phyloP scores from a whole-genome alignment of 2,888 invertebrate genomes.

The Exocentrus adspersus region DNA sequence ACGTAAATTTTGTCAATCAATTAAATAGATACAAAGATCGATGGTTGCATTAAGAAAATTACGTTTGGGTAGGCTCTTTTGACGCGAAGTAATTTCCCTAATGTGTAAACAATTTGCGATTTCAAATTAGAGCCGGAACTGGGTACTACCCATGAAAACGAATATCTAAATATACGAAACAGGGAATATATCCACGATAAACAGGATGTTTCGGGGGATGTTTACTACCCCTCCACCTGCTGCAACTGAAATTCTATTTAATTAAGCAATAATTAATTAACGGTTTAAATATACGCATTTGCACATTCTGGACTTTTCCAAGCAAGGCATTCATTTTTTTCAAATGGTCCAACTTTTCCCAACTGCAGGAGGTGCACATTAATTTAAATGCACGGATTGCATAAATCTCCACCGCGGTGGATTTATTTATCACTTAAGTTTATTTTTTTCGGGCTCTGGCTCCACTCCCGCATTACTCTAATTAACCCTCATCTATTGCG shows the following conservation, averaged over 20 bases:
- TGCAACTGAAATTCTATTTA: no score
- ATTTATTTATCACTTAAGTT: slow-evolving; percentile 29
- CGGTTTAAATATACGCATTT: no score
- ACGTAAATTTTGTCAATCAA: no score
- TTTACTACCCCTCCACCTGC: no score
- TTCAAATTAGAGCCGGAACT: slow-evolving; percentile 15
- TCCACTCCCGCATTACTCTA: slow-evolving; percentile 35
- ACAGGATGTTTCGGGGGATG: slow-evolving; percentile 15
- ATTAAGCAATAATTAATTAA: no score
- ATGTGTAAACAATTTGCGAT: neutral
- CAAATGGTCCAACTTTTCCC: neutral
- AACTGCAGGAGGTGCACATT: slow-evolving; percentile 11
- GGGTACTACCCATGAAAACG: slow-evolving; percentile 3
- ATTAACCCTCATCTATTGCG: slow-evolving; percentile 41
- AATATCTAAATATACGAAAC: slow-evolving; percentile 7
- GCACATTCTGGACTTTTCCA: no score
- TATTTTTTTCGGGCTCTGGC: slow-evolving; percentile 21
- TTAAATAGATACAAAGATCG: neutral
- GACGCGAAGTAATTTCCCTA: neutral
- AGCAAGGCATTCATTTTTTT: no score
- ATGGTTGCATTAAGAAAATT: neutral
- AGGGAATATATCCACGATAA: slow-evolving; percentile 15
- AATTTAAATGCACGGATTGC: slow-evolving; percentile 26
- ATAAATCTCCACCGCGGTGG: slow-evolving; percentile 22
- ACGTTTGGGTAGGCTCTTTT: neutral